Evolutionary conservation across 2,888 invertebrate species (phyloP).

Genomic region (Metalampra italica): DNA sequence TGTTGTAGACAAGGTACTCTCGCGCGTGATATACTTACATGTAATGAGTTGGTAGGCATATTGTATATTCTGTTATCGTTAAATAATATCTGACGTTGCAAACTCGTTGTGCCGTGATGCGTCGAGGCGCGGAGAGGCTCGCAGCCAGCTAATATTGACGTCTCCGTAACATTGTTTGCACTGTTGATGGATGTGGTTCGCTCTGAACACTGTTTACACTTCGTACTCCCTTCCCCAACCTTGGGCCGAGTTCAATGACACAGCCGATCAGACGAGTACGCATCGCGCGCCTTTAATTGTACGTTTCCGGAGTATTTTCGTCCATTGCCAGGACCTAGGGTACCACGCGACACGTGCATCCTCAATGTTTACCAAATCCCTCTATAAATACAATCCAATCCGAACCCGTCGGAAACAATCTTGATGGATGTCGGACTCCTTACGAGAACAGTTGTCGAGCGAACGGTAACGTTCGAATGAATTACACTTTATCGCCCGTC

Average conservation of each 20-base stretch:
- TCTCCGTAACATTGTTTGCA: conserved; percentile 59
- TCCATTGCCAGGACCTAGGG: conserved; percentile 49
- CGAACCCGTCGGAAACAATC: conserved; percentile 7
- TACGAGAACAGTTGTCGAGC: conserved; percentile 16
- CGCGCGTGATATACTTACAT: background rate
- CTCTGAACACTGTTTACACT: conserved; percentile 46
- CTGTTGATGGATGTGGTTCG: conserved; percentile 59
- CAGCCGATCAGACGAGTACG: conserved; percentile 36
- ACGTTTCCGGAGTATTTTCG: conserved; percentile 63
- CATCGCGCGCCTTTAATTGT: conserved; percentile 53
- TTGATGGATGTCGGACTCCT: conserved; percentile 16
- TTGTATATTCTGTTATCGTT: conserved; percentile 4
- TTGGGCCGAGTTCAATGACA: conserved; percentile 64
- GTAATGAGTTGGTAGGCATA: background rate
- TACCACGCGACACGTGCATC: conserved; percentile 49
- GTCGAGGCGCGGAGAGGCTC: conserved; percentile 2
- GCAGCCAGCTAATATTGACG: conserved; percentile 47
- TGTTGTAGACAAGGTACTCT: background rate
- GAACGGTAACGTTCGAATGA: conserved; percentile 34
- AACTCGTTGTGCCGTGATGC: conserved; percentile 8
- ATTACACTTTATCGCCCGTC: conserved; percentile 45
- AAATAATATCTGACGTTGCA: conserved; percentile 8
- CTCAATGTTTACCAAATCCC: conserved; percentile 24
- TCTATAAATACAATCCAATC: conserved; percentile 26
- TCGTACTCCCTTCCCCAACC: conserved; percentile 59